Evolutionary conservation across 2,888 invertebrate genomes (phyloP).

Genomic region (Sarcophaga variegata): DNA sequence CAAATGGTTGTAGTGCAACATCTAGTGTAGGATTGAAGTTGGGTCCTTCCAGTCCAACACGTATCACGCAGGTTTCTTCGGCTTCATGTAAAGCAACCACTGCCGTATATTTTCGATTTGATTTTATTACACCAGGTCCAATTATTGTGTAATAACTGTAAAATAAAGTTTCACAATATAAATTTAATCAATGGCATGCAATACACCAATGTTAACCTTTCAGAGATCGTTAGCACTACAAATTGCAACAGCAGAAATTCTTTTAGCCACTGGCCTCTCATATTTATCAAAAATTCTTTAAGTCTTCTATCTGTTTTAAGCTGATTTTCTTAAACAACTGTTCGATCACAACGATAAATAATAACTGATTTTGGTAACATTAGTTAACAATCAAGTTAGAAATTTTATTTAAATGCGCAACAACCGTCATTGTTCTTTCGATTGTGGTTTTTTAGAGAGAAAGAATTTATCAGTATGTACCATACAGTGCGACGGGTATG

Average conservation of each 20-base stretch:
- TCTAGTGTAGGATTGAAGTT: background rate
- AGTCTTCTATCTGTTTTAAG: background rate
- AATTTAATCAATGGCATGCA: background rate
- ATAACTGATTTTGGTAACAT: background rate
- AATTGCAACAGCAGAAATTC: background rate
- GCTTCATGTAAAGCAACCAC: conserved; percentile 12
- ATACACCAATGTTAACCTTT: background rate
- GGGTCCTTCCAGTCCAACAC: conserved; percentile 3
- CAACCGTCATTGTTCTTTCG: too few relatives aligned
- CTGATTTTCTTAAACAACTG: background rate
- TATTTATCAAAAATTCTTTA: conserved; percentile 73
- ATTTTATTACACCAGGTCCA: conserved; percentile 14
- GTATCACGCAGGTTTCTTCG: conserved; percentile 1
- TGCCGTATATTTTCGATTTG: conserved; percentile 36
- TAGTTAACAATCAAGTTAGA: too few relatives aligned
- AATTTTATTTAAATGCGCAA: too few relatives aligned
- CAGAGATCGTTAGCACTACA: background rate
- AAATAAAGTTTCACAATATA: background rate
- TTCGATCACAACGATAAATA: background rate
- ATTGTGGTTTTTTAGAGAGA: too few relatives aligned
- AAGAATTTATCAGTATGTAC: too few relatives aligned
- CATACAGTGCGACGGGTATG: too few relatives aligned
- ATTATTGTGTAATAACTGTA: conserved; percentile 20
- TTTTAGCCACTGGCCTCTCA: background rate
- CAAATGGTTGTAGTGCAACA: background rate